phyloP scores from a whole-genome alignment of 2,888 invertebrate genomes.

The Gonocerus acuteangulatus region DNA sequence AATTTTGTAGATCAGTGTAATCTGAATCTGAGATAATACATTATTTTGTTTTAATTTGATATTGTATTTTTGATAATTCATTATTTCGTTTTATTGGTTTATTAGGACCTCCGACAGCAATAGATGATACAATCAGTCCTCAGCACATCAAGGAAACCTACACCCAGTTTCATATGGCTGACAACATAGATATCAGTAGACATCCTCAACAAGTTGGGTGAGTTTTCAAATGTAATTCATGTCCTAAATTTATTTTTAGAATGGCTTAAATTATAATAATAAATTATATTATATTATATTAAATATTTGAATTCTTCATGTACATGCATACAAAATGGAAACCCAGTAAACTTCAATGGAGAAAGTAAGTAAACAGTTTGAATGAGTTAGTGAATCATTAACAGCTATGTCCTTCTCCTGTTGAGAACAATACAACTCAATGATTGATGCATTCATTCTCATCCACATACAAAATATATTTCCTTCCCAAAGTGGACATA shows the following conservation, averaged over 20 bases:
- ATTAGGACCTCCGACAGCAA: slow-evolving; percentile 49
- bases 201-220: slow-evolving; percentile 53
- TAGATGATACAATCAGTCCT: slow-evolving; percentile 57
- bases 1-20: no score
- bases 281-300: not conserved
- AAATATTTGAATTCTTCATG: slow-evolving; percentile 20
- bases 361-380: slow-evolving; percentile 69
- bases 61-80: slow-evolving; percentile 24
- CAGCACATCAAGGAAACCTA: slow-evolving; percentile 46
- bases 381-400: no score
- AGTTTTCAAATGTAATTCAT: slow-evolving; percentile 40
- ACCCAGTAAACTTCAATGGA: slow-evolving; percentile 89
- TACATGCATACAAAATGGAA: slow-evolving; percentile 43
- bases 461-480: no score
- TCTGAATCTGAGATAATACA: no score
- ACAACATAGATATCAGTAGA: slow-evolving; percentile 51
- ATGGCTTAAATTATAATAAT: not conserved
- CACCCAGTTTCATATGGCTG: slow-evolving; percentile 41
- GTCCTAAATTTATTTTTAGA: not conserved
- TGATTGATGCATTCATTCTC: no score
- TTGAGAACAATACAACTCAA: no score
- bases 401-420: no score
- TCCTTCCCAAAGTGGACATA: no score
- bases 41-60: no score
- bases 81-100: not conserved